Percentiles rank a stretch among this genome's conserved stretches.
phyloP scores from a whole-genome alignment of 2,888 invertebrate species.

The Perizoma flavofasciatum region DNA sequence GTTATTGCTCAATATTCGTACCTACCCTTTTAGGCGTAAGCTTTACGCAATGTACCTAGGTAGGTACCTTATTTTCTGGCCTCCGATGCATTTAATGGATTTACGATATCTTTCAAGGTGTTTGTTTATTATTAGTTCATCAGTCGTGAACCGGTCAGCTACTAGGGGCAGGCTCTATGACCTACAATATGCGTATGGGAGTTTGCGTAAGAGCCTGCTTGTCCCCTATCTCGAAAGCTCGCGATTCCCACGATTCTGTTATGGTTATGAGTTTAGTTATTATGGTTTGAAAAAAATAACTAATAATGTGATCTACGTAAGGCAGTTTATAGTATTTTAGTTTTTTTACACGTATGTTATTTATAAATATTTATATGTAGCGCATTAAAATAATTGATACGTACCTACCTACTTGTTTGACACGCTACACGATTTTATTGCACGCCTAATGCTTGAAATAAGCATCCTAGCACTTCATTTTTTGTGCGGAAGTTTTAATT shows the following conservation, averaged over 20 bases:
- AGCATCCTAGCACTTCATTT: no score
- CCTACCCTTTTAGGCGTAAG: not conserved
- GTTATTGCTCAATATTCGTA: no score
- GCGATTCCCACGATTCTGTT: conserved; percentile 32
- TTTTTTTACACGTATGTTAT: no score
- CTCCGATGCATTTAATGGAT: conserved; percentile 27
- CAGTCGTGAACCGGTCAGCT: conserved; percentile 57
- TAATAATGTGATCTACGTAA: no score
- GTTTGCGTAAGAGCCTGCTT: conserved; percentile 53
- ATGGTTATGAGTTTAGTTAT: not conserved
- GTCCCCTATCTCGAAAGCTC: conserved; percentile 34
- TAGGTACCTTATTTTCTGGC: conserved; percentile 22
- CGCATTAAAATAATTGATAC: no score
- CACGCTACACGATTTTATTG: no score
- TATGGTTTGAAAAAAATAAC: not conserved
- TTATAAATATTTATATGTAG: no score
- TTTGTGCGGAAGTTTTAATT: no score
- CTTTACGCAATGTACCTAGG: conserved; percentile 29
- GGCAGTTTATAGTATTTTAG: no score
- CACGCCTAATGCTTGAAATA: no score
- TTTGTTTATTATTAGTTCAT: conserved; percentile 35
- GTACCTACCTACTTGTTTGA: no score
- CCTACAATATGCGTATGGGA: conserved; percentile 59
- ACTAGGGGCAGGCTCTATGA: conserved; percentile 55
- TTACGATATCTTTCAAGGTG: conserved; percentile 36